A percentile compares a stretch with the other conserved stretches of the same genome.
phyloP scores from a whole-genome alignment of 2,797 vertebrate species.

The Pseudochaenichthys georgianus region DNA sequence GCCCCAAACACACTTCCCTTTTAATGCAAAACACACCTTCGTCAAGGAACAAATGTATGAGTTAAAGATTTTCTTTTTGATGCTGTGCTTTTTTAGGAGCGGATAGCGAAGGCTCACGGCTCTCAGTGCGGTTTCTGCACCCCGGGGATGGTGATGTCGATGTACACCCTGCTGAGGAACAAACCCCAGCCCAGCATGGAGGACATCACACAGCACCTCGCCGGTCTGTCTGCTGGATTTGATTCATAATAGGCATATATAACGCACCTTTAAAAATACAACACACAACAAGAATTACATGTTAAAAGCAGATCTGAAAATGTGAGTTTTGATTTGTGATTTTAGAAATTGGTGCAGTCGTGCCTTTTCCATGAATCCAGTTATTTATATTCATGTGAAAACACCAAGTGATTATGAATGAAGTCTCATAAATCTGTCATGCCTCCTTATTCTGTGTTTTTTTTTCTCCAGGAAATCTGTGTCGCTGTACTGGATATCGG shows the following conservation, averaged over 20 bases:
- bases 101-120: conserved; percentile 91
- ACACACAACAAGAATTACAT: no score
- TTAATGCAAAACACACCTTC: neutral
- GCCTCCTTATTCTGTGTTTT: neutral
- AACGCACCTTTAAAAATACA: no score
- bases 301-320: no score
- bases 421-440: no score
- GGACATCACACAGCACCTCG: conserved; percentile 85
- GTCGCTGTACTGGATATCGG: conserved; percentile 85
- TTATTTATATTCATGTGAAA: no score
- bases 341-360: no score
- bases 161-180: conserved; percentile 92
- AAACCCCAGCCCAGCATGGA: conserved; percentile 84
- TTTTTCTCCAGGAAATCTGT: conserved; percentile 80
- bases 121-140: conserved; percentile 96
- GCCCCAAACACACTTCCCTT: neutral
- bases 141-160: conserved; percentile 95
- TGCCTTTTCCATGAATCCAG: no score
- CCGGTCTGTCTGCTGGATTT: conserved; percentile 65
- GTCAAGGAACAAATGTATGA: neutral
- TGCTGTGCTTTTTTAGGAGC: conserved; percentile 82
- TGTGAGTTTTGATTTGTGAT: no score
- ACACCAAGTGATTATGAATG: no score
- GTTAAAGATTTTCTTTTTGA: neutral
- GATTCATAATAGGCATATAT: neutral